Evolutionary conservation across 1,140 invertebrate genomes (phyloP), one percentile per base, ranked within the genome.

Genomic region (Arctopsyche grandis): DNA sequence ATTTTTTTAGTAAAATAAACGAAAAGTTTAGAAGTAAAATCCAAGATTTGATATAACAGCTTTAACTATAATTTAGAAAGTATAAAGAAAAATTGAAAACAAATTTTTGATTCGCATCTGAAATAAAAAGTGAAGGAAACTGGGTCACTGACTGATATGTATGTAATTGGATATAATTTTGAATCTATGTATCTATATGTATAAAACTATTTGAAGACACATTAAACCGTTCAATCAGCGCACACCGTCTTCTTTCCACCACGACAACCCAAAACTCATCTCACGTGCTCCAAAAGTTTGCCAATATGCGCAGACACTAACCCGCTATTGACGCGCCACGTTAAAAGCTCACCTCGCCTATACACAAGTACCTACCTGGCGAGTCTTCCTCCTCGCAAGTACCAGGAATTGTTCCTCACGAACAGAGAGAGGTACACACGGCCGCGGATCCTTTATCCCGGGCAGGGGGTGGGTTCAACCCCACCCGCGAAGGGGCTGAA

Each of bases 381-480:
- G 63, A 66, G 21, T 60, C 63, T 66, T 66, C 16, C 63, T 24
- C 22, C 63, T 60, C n/a, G 5, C n/a, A 21, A 24, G 5, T 4
- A 66, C 12, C 7, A 22, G 19, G 21, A 66, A 66, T 66, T 66
- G 63, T 66, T 66, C 63, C 63, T 60, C 63, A 66, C 48, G 48
- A 52, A 52, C 48, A 52, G 48, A 38, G 56, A 16, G 48, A 60
- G 14, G 58, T 60, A 60, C 58, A 52, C 48, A 52, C 48, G 10
- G 48, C 16, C 58, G 58, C 58, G 58, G 58, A 76, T 76, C 74
- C 74, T 76, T 76, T 76, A 76, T 76, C 74, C 74, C 0, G 12
- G n/a, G 44, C 9, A 5, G 69, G 69, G 56, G 19, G n/a, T n/a
- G n/a, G n/a, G n/a, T n/a, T n/a, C n/a, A n/a, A 52, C 12, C 12